phyloP scores from a whole-genome alignment of 2,888 invertebrate genomes.

The Mactromeris polynyma region DNA sequence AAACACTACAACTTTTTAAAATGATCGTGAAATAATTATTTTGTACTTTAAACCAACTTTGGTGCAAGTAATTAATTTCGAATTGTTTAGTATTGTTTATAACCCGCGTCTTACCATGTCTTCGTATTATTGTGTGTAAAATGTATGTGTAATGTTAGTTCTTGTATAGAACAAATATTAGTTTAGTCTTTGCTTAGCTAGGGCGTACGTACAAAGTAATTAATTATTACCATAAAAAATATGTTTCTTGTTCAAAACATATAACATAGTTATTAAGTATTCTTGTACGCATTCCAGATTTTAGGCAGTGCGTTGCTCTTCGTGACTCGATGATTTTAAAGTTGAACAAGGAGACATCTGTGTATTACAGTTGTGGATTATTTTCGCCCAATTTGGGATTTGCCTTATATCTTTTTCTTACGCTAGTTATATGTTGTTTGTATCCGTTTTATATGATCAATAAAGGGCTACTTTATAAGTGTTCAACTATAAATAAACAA shows the following conservation, averaged over 20 bases:
- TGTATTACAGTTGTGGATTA: background rate
- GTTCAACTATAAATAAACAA: background rate
- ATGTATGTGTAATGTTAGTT: no score
- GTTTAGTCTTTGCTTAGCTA: no score
- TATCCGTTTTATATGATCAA: background rate
- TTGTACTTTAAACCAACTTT: no score
- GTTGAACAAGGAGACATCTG: background rate
- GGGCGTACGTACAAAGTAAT: no score
- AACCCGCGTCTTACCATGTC: no score
- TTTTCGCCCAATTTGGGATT: background rate
- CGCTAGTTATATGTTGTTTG: background rate
- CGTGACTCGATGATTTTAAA: background rate
- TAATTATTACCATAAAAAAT: no score
- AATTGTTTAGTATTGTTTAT: no score
- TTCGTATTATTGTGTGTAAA: no score
- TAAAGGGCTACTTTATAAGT: background rate
- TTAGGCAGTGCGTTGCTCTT: background rate
- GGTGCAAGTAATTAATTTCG: no score
- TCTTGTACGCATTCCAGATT: background rate
- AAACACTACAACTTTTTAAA: no score
- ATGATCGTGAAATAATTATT: no score
- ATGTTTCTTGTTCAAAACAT: background rate
- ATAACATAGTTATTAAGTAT: background rate
- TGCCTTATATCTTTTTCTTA: conserved; percentile 2
- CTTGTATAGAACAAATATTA: no score